A percentile compares a stretch with the other conserved stretches of the same genome.
Conservation (phyloP, 2,113 vertebrate species). For the Aldabrachelys gigantea region DNA sequence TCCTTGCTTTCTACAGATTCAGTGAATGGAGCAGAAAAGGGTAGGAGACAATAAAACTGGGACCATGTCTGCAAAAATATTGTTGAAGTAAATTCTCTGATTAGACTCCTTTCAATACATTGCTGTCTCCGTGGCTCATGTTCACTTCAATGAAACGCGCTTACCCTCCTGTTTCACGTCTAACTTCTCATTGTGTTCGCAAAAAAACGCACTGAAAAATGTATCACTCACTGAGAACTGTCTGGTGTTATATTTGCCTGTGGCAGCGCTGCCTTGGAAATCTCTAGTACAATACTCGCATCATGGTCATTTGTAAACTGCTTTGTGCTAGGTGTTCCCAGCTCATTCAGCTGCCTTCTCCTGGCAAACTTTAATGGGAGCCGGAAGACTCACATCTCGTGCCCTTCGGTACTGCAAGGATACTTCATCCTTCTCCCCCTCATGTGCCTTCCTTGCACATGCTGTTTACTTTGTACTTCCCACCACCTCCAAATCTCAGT, state of each 20-base stretch:
- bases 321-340: neutral
- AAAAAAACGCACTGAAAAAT: neutral
- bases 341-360: neutral
- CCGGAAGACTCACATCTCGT: too few relatives aligned
- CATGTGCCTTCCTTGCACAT: neutral
- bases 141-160: neutral
- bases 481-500: neutral
- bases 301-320: neutral
- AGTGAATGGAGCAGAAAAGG: neutral
- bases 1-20: neutral
- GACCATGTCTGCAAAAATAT: neutral
- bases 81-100: neutral
- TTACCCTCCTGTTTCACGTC: neutral
- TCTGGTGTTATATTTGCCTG: neutral
- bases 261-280: neutral
- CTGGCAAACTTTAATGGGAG: neutral
- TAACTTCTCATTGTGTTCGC: neutral
- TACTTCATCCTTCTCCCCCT: neutral
- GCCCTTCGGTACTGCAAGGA: neutral
- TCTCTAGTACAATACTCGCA: neutral
- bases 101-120: neutral
- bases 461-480: neutral
- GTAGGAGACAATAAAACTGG: neutral
- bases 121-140: neutral
- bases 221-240: neutral